Conservation (phyloP, 2,888 invertebrate genomes). For the Parnassius apollo region DNA sequence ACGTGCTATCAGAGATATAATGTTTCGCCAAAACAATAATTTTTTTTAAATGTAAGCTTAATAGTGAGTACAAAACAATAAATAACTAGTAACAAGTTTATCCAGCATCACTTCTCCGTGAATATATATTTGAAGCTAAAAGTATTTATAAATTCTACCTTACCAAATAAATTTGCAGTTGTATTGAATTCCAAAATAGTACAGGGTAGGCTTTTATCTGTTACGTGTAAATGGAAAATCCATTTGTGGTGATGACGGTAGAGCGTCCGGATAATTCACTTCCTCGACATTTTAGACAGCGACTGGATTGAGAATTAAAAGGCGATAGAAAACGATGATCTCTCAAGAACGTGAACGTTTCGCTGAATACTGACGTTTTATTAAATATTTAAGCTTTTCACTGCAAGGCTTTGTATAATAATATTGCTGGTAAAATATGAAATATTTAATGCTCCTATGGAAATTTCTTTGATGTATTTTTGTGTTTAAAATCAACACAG, state of each 20-base stretch:
- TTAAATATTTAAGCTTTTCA: conserved; percentile 5
- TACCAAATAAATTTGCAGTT: too few species aligned
- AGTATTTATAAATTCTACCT: too few species aligned
- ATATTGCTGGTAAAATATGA: background rate
- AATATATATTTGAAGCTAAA: too few species aligned
- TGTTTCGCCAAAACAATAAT: too few species aligned
- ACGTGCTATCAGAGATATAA: too few species aligned
- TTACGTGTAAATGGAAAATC: conserved; percentile 4
- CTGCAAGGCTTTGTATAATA: background rate
- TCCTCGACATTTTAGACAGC: conserved; percentile 12
- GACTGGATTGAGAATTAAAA: conserved; percentile 19
- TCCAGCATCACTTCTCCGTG: too few species aligned
- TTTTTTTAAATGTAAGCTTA: too few species aligned
- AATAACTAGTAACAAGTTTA: too few species aligned
- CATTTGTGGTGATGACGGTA: conserved; percentile 7
- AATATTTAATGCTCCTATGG: background rate
- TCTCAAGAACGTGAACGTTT: conserved; percentile 10
- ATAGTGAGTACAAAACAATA: too few species aligned
- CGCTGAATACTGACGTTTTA: conserved; percentile 10
- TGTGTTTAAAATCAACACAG: too few species aligned
- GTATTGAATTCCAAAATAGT: background rate
- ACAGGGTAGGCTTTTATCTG: background rate
- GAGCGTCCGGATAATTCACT: conserved; percentile 15
- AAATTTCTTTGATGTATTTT: too few species aligned
- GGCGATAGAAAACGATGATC: conserved; percentile 7